Conservation (phyloP, 2,888 invertebrate species). For the Acleris cristana region DNA sequence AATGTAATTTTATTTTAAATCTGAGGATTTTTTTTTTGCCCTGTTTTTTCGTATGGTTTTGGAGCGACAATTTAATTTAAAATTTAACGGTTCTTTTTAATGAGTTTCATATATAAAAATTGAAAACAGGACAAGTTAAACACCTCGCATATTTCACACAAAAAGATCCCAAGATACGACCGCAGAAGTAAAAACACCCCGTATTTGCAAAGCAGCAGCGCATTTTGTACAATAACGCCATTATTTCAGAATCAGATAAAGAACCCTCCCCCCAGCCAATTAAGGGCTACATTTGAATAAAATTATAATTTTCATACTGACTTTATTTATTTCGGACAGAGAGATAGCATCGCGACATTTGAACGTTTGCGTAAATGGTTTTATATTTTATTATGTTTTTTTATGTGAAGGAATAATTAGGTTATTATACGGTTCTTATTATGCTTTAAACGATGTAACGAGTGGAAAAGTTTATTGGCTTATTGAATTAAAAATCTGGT, state of each 20-base stretch:
- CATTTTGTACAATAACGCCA: conserved; percentile 42
- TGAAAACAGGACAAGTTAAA: no score
- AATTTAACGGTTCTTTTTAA: no score
- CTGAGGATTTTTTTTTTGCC: no score
- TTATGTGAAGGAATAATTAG: conserved; percentile 30
- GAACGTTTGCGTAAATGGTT: conserved; percentile 32
- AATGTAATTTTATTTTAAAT: no score
- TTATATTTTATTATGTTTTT: conserved; percentile 35
- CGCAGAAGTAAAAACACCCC: conserved; percentile 16
- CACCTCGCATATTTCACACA: no score
- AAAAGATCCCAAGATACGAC: conserved; percentile 1
- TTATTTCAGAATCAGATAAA: conserved; percentile 49
- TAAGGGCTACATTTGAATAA: conserved; percentile 54
- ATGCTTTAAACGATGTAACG: conserved; percentile 15
- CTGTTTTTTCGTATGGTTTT: no score
- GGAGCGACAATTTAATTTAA: no score
- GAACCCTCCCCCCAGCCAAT: conserved; percentile 53
- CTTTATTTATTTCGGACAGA: conserved; percentile 51
- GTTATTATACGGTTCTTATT: conserved; percentile 29
- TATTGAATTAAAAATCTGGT: neutral
- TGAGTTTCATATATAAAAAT: no score
- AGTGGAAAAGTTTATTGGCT: conserved; percentile 1
- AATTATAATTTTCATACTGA: conserved; percentile 60
- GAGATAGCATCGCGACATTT: conserved; percentile 48
- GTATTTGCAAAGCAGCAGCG: conserved; percentile 19